These are phyloP conservation scores for Lytechinus variegatus DNA, from an alignment of 35 echinoderm and acorn worm species.

Conservation along the genomic window DNA sequence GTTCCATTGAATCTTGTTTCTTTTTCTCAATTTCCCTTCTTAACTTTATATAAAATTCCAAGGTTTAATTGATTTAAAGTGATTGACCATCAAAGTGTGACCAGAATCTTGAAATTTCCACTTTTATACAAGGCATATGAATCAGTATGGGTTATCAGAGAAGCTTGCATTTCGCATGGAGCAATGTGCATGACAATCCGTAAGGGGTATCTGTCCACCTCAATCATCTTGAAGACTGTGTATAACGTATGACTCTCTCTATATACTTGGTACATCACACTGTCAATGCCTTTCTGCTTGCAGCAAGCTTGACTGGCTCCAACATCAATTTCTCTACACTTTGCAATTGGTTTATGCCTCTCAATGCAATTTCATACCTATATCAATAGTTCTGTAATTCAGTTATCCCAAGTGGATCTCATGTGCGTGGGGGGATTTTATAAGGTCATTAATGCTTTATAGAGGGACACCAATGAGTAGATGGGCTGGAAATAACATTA, in stretches of 20 bases:
- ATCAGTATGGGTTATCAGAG: no score
- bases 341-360: conserved; percentile 10
- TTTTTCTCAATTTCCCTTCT: no score
- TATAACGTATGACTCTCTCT: background rate
- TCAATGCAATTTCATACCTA: conserved; percentile 19
- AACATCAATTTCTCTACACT: background rate
- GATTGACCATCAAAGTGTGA: no score
- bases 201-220: background rate
- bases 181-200: background rate
- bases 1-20: no score
- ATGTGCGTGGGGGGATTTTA: background rate
- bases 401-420: background rate
- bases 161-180: no score
- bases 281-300: background rate
- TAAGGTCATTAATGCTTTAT: background rate
- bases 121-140: no score
- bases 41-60: no score
- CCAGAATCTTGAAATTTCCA: no score
- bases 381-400: background rate
- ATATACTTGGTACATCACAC: background rate
- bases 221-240: background rate
- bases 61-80: no score
- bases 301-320: background rate
- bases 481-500: background rate
- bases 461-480: background rate